Evolutionary conservation across 1,140 invertebrate genomes (phyloP), one percentile per base, ranked within the genome.

Genomic region (Drosophila insularis): DNA sequence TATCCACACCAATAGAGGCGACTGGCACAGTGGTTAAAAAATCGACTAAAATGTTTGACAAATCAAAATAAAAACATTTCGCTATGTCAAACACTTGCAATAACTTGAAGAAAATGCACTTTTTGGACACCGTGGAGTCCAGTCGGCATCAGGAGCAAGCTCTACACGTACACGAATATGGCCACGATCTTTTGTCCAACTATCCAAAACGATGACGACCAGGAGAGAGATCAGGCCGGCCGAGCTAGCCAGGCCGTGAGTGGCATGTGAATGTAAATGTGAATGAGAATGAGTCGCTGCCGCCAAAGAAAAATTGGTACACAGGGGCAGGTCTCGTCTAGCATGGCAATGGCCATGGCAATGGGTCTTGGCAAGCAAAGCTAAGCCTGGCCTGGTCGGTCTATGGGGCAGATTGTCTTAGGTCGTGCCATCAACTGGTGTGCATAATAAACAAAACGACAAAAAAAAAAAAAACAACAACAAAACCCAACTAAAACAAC

Each of bases 261-360:
- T 87, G 79, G 82, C 84, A 87, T 89, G 84, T 87, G 82, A 87
- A 87, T 89, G 84, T 87, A 84, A 87, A 87, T 89, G 84, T 87
- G 82, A 87, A 50, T 50, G 43, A 50, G 43, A 50, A 78, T 78
- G 75, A 78, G 75, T 53, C 53, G 72, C 37, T 59, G 59, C 39
- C 46, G 67, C 68, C 65, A 40, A 71, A 71, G 50, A 58, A 68
- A 70, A 65, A 70, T 71, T 65, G 73, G 74, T 61, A 71, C 68
- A 66, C 68, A 66, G 63, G 43, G 43, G 43, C 43, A 50, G 43
- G 43, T 50, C 43, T 50, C 17, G 43, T 50, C 43, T 21, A 1
- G 61, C 46, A 19, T 68, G 60, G 40, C 35, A 37, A 37, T 37
- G 35, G 35, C 23, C 2, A 23, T 23, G 23, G 23, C 27, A 27